Base-by-base conservation (phyloP, 1,140 invertebrate species). In the Elymnias hypermnestra region DNA sequence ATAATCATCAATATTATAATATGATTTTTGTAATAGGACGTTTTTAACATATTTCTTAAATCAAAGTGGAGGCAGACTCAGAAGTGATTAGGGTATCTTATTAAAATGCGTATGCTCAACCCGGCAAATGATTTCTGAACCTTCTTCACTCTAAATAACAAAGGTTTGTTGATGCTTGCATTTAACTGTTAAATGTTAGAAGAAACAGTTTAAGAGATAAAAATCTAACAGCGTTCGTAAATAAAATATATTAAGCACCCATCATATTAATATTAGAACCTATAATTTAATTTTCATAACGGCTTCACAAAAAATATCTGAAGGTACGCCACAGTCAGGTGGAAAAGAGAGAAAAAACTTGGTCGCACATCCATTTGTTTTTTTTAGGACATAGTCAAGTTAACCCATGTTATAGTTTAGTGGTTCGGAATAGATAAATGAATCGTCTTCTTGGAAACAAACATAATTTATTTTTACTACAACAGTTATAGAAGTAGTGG, bases 241-340 rank as follows among this genome's bases (percentile, higher is more conserved):
- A 33, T 33, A 8, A 79, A 77, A 77, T 83, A 82, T 77, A 72
- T 79, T 78, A 79, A 53, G 64, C 73, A 76, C 66, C 72, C 74
- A 83, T 83, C 74, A 75, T 77, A 83, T 81, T 78, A 81, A 74
- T 81, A 83, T 81, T 78, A 81, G 81, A 84, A 81, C 76, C 77
- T 81, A 77, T 83, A 83, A 82, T 83, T 83, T 81, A 84, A 82
- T 82, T 81, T 84, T 81, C 64, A 65, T 74, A 76, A 76, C 66
- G 66, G 60, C 59, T 15, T 47, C n/a, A n/a, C n/a, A 53, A 52
- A 70, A 69, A 83, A 83, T 77, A 79, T 73, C 58, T 60, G 48
- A 70, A 50, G 55, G 56, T 63, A 60, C 60, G 64, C 63, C 73
- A 72, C 71, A 77, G 75, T 73, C 72, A 73, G 66, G 49, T 69